Percentiles rank a stretch among this genome's conserved stretches.
These are phyloP conservation scores for Athrips mouffetella DNA, from an alignment of 2,888 invertebrate species.

Conservation along the genomic window DNA sequence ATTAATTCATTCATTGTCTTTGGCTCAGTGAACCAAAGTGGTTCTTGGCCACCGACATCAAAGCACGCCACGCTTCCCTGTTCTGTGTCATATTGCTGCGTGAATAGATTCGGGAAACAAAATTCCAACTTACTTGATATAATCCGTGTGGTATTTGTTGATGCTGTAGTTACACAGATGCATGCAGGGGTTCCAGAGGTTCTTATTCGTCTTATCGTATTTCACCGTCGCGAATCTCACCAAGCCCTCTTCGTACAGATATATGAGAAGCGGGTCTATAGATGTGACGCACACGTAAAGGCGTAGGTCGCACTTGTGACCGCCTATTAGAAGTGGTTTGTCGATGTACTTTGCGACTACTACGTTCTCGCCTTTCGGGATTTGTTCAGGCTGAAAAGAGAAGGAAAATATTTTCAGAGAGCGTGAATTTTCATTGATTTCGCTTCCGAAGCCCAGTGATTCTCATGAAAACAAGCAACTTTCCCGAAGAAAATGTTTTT, in stretches of 20 bases:
- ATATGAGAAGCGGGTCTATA: conserved; percentile 95
- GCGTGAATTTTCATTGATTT: no score
- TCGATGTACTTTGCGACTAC: conserved; percentile 94
- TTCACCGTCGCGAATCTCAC: conserved; percentile 97
- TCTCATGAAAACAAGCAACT: no score
- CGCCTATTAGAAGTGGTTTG: conserved; percentile 91
- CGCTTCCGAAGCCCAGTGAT: no score
- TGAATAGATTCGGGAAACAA: background rate
- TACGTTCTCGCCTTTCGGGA: conserved; percentile 93
- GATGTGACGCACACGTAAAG: conserved; percentile 96
- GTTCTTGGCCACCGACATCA: no score
- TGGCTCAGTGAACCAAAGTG: no score
- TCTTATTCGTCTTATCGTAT: conserved; percentile 93
- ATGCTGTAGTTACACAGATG: conserved; percentile 99
- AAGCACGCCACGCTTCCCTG: no score
- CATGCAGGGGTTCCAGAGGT: conserved; percentile 97
- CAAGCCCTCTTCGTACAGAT: conserved; percentile 97
- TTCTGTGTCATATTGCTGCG: no score
- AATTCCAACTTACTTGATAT: conserved; percentile 88
- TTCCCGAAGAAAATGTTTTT: no score
- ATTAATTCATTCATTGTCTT: no score
- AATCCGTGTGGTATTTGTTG: conserved; percentile 97
- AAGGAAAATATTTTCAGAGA: no score
- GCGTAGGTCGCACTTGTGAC: conserved; percentile 97
- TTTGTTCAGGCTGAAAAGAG: conserved; percentile 87